phyloP scores from a whole-genome alignment of 2,113 vertebrate species.

The Loxodonta africana region DNA sequence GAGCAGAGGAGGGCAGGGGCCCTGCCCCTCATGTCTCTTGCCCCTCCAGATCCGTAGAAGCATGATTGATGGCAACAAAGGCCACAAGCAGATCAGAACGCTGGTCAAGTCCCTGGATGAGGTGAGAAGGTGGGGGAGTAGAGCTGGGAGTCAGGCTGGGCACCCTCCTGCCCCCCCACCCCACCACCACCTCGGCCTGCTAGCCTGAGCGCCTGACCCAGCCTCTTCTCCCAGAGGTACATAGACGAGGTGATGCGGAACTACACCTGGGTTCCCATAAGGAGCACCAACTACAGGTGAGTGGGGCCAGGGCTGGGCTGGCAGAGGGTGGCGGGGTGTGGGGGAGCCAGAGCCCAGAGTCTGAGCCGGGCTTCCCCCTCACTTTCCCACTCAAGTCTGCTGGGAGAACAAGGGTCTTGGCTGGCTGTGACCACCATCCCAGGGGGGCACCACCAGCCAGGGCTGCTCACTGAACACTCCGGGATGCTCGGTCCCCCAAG shows the following conservation, averaged over 20 bases:
- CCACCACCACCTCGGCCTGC: background rate
- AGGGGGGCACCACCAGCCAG: background rate
- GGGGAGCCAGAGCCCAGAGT: background rate
- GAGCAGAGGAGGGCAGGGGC: background rate
- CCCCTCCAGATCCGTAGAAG: slow-evolving; percentile 93
- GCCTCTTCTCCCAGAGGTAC: slow-evolving; percentile 92
- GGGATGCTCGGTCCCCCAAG: background rate
- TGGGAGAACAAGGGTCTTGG: background rate
- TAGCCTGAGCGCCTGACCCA: slow-evolving; percentile 65
- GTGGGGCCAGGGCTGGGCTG: background rate
- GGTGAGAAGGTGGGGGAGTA: slow-evolving; percentile 86
- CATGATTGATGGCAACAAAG: slow-evolving; percentile 96
- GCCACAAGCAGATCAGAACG: slow-evolving; percentile 95
- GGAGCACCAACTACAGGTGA: slow-evolving; percentile 99
- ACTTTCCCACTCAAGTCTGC: background rate
- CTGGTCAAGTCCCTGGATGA: slow-evolving; percentile 98
- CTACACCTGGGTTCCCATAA: slow-evolving; percentile 97
- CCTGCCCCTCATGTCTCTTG: background rate
- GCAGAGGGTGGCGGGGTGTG: background rate
- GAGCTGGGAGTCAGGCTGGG: background rate
- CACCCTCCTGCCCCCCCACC: background rate
- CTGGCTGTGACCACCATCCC: background rate
- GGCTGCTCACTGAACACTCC: background rate
- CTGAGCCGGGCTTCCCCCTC: background rate
- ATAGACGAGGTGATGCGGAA: slow-evolving; percentile 95